Base-by-base conservation (phyloP, 2,888 invertebrate genomes). In the Coecobrya sp. region DNA sequence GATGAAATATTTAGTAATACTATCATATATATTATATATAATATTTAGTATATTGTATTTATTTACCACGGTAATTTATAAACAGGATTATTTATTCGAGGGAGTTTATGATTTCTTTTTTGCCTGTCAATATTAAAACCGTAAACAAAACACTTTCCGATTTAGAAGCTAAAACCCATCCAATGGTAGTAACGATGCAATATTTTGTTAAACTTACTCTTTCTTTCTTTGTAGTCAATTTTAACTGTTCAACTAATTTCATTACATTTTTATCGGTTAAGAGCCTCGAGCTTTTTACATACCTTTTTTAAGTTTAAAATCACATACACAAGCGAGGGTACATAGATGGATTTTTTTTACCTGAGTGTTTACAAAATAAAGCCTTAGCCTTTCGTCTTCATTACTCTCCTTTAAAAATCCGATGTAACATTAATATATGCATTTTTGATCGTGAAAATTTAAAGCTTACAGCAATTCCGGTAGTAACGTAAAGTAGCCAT, bases 401-500 rank as follows among this genome's bases (percentile, higher is more conserved):
- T 76, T 59, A 42, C 68, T 68, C 22, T 30, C 73, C 49, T 45
- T 68, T 68, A 30, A 2, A 68, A 68, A 30, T 68, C 25, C 68
- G 68, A 68, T 68, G 25, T 68, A 68, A 68, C 10, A 30, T 49
- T 25, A 49, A 36, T 62, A 36, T 62, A 16, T 68, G 65, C 65
- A 68, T 27, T 68, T 13, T 68, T 68, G 27, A 68, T 30, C 68
- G 68, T 30, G 30, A n/a, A 30, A 30, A 76, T 25, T 87, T 89
- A 89, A 89, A 89, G 89, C 89, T 89, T 82, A 89, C 82, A 89
- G 89, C 89, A 89, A 81, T 76, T 62, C 85, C 42, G 55, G 68
- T 68, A 30, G 25, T n/a, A 68, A 13, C 30, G 25, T 65, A 62
- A 62, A 62, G 10, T 62, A 62, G 4, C 19, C 62, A 22, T 62